phyloP scores from a whole-genome alignment of 2,113 vertebrate genomes.

The Leptobrachium leishanense region DNA sequence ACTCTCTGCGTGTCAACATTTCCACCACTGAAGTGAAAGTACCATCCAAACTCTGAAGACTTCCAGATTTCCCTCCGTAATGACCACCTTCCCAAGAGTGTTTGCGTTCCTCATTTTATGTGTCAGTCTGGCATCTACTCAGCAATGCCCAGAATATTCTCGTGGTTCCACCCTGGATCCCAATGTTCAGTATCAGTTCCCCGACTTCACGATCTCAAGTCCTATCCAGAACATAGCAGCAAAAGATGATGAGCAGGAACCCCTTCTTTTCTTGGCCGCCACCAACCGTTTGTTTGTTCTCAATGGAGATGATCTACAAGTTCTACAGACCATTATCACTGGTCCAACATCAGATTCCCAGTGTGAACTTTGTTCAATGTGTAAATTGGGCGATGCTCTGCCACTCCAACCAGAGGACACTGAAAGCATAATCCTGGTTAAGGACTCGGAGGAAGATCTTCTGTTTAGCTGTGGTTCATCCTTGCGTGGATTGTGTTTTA shows the following conservation, averaged over 20 bases:
- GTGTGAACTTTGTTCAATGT: constrained; percentile 72
- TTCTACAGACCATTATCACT: constrained; percentile 67
- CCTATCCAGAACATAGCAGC: constrained; percentile 78
- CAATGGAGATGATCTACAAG: constrained; percentile 55
- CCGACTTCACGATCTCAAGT: constrained; percentile 67
- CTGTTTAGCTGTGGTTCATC: constrained; percentile 86
- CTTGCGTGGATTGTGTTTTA: constrained; percentile 80
- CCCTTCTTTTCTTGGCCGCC: constrained; percentile 73
- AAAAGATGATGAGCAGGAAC: rapidly evolving
- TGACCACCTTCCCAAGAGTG: background rate
- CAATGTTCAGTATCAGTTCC: constrained; percentile 42
- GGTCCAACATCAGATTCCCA: constrained; percentile 77
- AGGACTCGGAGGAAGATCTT: constrained; percentile 78
- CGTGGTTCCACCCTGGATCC: constrained; percentile 9
- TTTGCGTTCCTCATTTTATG: background rate
- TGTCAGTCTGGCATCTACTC: background rate
- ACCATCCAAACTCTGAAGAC: background rate
- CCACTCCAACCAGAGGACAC: constrained; percentile 64
- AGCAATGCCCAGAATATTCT: background rate
- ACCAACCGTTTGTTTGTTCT: constrained; percentile 81
- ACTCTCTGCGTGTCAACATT: background rate
- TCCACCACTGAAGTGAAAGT: constrained; percentile 6
- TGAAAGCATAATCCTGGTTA: constrained; percentile 77
- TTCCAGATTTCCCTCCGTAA: background rate
- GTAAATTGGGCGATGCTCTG: background rate